These are phyloP conservation scores for Chrysomela aeneicollis DNA, from an alignment of 2,888 invertebrate genomes.

Conservation along the genomic window DNA sequence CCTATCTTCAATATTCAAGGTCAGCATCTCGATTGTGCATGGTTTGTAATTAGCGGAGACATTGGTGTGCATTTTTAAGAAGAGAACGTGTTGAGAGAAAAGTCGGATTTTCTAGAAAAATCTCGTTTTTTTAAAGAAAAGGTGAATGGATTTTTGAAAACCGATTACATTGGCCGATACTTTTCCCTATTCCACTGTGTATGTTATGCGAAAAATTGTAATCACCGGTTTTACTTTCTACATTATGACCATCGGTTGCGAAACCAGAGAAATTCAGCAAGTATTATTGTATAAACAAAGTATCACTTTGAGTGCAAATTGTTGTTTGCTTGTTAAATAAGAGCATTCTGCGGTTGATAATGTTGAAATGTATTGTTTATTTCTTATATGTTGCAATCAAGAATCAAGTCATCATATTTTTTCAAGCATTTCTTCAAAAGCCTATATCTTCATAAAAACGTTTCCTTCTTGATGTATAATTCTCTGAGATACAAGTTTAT, in stretches of 20 bases:
- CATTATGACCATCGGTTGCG: not conserved
- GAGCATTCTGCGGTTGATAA: not conserved
- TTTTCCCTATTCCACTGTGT: not conserved
- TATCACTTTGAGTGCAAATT: constrained; percentile 2
- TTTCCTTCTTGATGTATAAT: no score
- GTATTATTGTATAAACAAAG: not conserved
- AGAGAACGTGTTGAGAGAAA: not conserved
- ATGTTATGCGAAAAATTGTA: not conserved
- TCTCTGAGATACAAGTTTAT: no score
- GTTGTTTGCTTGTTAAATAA: not conserved
- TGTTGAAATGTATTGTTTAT: not conserved
- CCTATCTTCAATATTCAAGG: constrained; percentile 23
- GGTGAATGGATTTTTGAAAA: no score
- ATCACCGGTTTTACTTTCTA: not conserved
- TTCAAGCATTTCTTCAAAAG: no score
- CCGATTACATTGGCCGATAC: no score
- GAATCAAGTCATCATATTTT: no score
- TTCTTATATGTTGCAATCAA: no score
- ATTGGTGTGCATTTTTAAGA: constrained; percentile 8
- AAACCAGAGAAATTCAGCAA: not conserved
- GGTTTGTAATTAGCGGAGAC: not conserved
- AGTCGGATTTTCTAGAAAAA: not conserved
- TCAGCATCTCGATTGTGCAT: constrained; percentile 19
- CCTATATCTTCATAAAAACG: no score
- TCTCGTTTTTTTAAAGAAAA: not conserved